Evolutionary conservation across 2,888 invertebrate genomes (phyloP), one percentile per base, ranked within the genome.

Genomic region (Caenorhabditis sulstoni): DNA sequence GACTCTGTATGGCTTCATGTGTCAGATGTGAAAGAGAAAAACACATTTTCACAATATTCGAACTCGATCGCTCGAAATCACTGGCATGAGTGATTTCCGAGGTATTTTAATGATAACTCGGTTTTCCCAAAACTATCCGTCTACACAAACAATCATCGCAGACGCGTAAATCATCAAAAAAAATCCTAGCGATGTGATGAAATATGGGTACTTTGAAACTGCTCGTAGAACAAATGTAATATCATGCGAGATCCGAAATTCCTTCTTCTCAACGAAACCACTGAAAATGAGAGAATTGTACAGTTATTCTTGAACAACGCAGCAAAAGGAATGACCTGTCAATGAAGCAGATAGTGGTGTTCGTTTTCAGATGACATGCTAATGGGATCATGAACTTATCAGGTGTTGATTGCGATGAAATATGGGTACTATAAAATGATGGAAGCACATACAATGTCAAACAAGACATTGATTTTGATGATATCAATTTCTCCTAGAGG

Each of bases 401-500:
- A 71, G 18, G 84, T 81, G 18, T 39, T 85, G 7, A 79, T 83
- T n/a, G 70, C 59, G 1, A 57, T 84, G 9, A 82, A 74, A 12
- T 81, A 84, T 22, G 61, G 68, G 61, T 81, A 81, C 37, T 75
- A 74, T 0, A 58, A 71, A 11, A 45, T 86, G 20, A 85, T 86
- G 3, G 78, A 85, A 52, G 84, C 86, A 1, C 86, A 86, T 61
- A 76, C 81, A 85, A 84, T n/a, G 78, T 90, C 20, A 79, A 83
- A 1, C 91, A 91, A 5, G 82, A 87, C n/a, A 85, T 91, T 12
- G 75, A 85, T 14, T 88, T 91, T 20, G 87, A 89, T 39, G 79
- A 89, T 44, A 90, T 91, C 11, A 81, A 86, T 22, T 91, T 91
- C 76, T 83, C 85, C 47, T 91, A 91, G 3, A 81, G 90, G 8